Conservation (phyloP, 2,888 invertebrate genomes). For the Monoplex corrugatus region DNA sequence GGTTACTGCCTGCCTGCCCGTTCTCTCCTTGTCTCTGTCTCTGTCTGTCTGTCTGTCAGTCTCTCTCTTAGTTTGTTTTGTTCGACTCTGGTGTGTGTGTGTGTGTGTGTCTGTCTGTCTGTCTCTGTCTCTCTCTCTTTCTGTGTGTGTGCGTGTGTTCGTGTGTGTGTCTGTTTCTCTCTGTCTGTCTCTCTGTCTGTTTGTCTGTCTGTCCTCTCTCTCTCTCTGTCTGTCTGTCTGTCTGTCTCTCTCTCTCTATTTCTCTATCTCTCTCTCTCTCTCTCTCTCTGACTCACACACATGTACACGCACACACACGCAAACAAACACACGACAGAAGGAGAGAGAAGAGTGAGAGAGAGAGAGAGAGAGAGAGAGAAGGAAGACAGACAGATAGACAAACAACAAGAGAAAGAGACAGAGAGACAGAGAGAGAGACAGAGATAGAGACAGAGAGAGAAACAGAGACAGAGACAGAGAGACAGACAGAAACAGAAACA, state of each 20-base stretch:
- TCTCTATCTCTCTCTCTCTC: slow-evolving; percentile 23
- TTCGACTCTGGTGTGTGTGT: neutral
- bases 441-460: neutral
- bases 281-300: slow-evolving; percentile 1
- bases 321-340: neutral
- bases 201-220: neutral
- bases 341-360: slow-evolving; percentile 2
- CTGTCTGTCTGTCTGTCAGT: neutral
- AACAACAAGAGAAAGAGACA: neutral
- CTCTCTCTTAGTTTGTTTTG: neutral
- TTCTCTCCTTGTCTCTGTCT: neutral
- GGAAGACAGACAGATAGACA: neutral
- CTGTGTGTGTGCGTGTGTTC: too few species aligned
- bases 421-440: neutral
- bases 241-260: neutral
- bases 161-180: neutral
- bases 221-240: slow-evolving; percentile 11
- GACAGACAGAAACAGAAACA: too few species aligned
- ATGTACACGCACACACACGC: neutral
- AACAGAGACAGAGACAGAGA: too few species aligned
- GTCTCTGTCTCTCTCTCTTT: neutral
- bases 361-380: slow-evolving; percentile 21
- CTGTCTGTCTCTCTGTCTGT: neutral
- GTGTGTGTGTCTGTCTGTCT: neutral
- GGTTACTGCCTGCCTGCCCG: neutral